Evolutionary conservation across 2,797 vertebrate genomes (phyloP).

Genomic region (Danionella dracula): DNA sequence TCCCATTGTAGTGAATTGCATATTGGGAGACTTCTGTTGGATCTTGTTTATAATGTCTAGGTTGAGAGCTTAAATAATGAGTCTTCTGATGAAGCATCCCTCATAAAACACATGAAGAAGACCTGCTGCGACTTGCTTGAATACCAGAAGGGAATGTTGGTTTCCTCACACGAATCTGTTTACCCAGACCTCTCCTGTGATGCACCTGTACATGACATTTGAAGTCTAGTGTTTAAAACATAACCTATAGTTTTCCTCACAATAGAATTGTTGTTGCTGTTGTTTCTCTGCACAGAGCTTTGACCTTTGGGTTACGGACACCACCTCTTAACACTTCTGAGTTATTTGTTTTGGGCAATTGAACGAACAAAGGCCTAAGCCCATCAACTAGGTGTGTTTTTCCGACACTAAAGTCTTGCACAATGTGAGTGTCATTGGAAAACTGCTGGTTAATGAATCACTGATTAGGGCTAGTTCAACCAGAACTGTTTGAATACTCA

Average conservation of each 20-base stretch:
- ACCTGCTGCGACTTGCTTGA: slow-evolving; percentile 17
- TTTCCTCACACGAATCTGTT: neutral
- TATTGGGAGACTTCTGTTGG: too few species aligned
- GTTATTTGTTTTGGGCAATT: slow-evolving; percentile 2
- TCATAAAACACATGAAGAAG: neutral
- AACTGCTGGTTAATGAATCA: slow-evolving; percentile 7
- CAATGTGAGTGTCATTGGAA: neutral
- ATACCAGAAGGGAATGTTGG: slow-evolving; percentile 2
- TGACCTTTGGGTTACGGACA: neutral
- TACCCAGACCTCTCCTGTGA: neutral
- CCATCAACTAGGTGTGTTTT: slow-evolving; percentile 1
- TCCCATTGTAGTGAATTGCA: too few species aligned
- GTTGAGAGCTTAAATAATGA: too few species aligned
- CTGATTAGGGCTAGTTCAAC: neutral
- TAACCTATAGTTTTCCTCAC: neutral
- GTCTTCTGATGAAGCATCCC: too few species aligned
- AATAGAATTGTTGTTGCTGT: neutral
- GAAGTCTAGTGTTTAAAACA: neutral
- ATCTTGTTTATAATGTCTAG: neutral
- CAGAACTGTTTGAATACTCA: neutral
- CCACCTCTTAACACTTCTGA: neutral
- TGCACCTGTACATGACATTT: neutral
- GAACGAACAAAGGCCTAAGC: neutral
- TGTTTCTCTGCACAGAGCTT: slow-evolving; percentile 1
- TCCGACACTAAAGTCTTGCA: neutral